Percentiles rank a stretch among this genome's conserved stretches.
Evolutionary conservation across 1,140 invertebrate species (phyloP).

Genomic region (Lordiphosa collinella): DNA sequence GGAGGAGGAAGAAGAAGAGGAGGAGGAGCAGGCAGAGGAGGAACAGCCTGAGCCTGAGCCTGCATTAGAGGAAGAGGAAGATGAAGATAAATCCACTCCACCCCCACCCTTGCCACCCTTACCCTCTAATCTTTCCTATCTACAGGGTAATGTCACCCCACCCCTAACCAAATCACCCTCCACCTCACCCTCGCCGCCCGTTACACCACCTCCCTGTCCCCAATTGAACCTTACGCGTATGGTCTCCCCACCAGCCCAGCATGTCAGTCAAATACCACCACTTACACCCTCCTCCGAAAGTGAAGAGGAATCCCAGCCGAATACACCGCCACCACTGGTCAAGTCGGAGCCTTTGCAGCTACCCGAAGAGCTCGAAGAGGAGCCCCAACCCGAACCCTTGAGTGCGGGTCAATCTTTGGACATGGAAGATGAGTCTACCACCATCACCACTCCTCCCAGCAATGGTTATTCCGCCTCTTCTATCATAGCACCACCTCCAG

Average conservation of each 20-base stretch:
- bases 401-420: conserved; percentile 53
- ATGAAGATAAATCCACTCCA: conserved; percentile 64
- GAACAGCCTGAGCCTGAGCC: conserved; percentile 25
- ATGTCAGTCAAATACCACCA: conserved; percentile 59
- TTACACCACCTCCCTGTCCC: conserved; percentile 65
- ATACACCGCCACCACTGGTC: conserved; percentile 56
- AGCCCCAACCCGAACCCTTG: conserved; percentile 15
- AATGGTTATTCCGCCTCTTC: conserved; percentile 76
- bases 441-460: conserved; percentile 73
- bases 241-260: conserved; percentile 67
- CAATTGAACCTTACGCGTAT: conserved; percentile 58
- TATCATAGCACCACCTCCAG: conserved; percentile 65
- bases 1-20: conserved; percentile 4
- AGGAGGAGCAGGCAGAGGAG: background rate
- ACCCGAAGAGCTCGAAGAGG: conserved; percentile 24
- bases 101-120: conserved; percentile 74
- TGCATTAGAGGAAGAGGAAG: conserved; percentile 42
- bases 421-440: conserved; percentile 74
- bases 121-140: conserved; percentile 69
- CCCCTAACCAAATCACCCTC: conserved; percentile 71
- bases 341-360: conserved; percentile 19
- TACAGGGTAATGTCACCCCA: conserved; percentile 62
- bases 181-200: conserved; percentile 70
- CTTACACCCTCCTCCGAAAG: conserved; percentile 72
- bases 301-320: conserved; percentile 70